Percentiles rank a stretch among this genome's conserved stretches.
These are phyloP conservation scores for Notodonta dromedarius DNA, from an alignment of 2,888 invertebrate species.

Conservation along the genomic window DNA sequence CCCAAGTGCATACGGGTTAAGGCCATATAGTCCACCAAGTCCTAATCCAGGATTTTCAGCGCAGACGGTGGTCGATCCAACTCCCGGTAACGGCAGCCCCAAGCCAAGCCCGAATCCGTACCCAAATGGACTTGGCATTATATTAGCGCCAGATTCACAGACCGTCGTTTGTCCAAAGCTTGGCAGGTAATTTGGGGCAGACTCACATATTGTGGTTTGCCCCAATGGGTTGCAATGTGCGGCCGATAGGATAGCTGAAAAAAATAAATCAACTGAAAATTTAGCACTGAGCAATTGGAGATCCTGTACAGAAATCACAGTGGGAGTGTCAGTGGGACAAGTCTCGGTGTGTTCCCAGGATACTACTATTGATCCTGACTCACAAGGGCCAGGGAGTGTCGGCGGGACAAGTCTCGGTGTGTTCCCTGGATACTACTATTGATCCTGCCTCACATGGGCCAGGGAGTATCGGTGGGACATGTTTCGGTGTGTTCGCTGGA, in stretches of 20 bases:
- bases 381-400: no score
- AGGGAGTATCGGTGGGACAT: no score
- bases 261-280: neutral
- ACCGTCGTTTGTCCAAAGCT: constrained; percentile 19
- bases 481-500: no score
- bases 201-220: constrained; percentile 49
- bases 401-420: no score
- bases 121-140: constrained; percentile 1
- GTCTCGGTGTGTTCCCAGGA: no score
- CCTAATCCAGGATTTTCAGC: constrained; percentile 4
- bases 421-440: no score
- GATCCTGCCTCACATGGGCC: no score
- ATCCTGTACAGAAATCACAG: no score
- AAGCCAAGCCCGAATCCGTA: constrained; percentile 2
- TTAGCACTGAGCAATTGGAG: no score
- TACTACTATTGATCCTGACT: no score
- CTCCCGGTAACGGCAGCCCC: neutral
- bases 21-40: neutral
- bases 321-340: no score
- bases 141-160: constrained; percentile 26
- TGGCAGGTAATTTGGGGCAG: constrained; percentile 33
- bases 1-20: neutral
- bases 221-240: constrained; percentile 54
- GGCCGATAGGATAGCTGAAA: constrained; percentile 53
- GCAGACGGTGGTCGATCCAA: constrained; percentile 3